Evolutionary conservation across 2,113 vertebrate species (phyloP).

Genomic region (Microcebus jonahi): DNA sequence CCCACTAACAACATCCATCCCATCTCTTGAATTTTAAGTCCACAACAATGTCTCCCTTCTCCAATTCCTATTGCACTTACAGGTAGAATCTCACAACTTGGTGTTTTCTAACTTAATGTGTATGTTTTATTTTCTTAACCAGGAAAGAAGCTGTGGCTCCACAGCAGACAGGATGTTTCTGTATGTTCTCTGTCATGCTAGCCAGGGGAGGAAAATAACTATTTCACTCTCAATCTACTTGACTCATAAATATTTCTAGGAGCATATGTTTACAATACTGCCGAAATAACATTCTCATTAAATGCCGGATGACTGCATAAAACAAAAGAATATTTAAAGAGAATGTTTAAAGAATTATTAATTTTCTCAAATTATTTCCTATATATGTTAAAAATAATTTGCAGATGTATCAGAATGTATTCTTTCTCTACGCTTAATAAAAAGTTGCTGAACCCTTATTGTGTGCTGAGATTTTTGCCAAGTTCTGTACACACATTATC

Average conservation of each 20-base stretch:
- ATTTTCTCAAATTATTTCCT: background rate
- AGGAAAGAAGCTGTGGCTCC: background rate
- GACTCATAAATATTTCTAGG: no score
- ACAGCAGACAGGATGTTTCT: background rate
- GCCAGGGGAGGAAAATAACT: no score
- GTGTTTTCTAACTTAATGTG: background rate
- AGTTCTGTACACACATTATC: background rate
- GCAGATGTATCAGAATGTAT: background rate
- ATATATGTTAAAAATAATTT: background rate
- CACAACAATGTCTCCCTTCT: background rate
- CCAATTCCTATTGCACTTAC: background rate
- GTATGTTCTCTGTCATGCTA: background rate
- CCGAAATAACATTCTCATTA: background rate
- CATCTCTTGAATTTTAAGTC: background rate
- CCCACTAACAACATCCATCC: background rate
- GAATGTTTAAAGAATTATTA: background rate
- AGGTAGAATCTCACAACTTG: background rate
- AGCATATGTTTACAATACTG: background rate
- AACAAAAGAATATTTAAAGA: constrained; percentile 6
- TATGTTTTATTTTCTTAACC: background rate
- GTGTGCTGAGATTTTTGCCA: background rate
- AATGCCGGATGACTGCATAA: background rate
- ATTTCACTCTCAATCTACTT: no score
- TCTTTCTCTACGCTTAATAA: background rate
- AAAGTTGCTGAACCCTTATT: background rate